Conservation (phyloP, 1,140 invertebrate genomes). For the Diabrotica virgifera region DNA sequence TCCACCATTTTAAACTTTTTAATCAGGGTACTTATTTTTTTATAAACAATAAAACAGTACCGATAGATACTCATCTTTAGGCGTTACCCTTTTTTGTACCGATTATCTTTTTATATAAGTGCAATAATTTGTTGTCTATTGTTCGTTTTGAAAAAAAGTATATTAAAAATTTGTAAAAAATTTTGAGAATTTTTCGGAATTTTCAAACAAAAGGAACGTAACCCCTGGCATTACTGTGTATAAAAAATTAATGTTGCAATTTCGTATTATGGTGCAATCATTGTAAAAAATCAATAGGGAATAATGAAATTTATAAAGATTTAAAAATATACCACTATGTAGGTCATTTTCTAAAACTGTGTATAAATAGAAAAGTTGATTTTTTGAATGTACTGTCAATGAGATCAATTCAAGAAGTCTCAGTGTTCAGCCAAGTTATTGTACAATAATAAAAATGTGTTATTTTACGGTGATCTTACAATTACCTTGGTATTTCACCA, state of each 20-base stretch:
- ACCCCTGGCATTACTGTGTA: slow-evolving; percentile 47
- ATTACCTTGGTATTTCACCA: no score
- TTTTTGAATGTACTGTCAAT: no score
- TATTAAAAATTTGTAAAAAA: slow-evolving; percentile 34
- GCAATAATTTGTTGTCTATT: slow-evolving; percentile 24
- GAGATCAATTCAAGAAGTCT: no score
- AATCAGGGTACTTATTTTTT: no score
- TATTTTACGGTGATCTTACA: no score
- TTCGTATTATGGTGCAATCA: slow-evolving; percentile 43
- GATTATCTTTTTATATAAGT: slow-evolving; percentile 17
- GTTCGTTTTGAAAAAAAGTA: slow-evolving; percentile 25
- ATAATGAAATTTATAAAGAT: slow-evolving; percentile 26
- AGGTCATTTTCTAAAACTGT: background rate
- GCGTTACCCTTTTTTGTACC: no score
- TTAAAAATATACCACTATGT: background rate
- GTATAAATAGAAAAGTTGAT: background rate
- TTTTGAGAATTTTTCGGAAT: slow-evolving; percentile 36
- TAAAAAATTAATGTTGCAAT: slow-evolving; percentile 45
- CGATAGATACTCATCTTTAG: slow-evolving; percentile 29
- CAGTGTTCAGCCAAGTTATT: no score
- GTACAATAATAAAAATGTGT: no score
- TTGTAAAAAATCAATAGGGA: slow-evolving; percentile 37
- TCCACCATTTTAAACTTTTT: no score
- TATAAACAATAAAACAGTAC: slow-evolving; percentile 21
- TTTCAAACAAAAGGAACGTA: slow-evolving; percentile 41